Evolutionary conservation across 2,113 vertebrate species (phyloP).

Genomic region (Parus major): DNA sequence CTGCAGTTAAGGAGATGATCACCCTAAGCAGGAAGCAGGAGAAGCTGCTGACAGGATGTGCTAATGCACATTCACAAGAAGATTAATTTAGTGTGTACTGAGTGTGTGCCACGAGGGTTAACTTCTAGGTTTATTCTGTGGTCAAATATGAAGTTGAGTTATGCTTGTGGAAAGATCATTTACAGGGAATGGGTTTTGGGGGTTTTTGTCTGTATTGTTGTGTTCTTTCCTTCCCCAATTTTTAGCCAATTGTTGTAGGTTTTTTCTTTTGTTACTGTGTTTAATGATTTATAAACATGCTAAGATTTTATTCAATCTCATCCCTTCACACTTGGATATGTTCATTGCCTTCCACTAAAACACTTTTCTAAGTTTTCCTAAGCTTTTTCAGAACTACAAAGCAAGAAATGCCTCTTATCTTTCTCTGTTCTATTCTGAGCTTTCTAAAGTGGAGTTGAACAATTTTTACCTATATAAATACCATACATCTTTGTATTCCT

Average conservation of each 20-base stretch:
- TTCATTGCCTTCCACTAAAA: not conserved
- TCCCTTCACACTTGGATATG: not conserved
- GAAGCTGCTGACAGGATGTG: not conserved
- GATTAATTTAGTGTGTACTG: not conserved
- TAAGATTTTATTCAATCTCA: not conserved
- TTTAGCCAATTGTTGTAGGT: not conserved
- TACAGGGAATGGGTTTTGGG: rapidly evolving
- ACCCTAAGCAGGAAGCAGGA: rapidly evolving
- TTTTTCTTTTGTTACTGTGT: not conserved
- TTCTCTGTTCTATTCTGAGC: not conserved
- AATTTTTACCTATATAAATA: not conserved
- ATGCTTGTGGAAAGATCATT: not conserved
- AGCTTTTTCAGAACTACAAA: not conserved
- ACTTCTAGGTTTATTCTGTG: not conserved
- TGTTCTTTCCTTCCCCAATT: not conserved
- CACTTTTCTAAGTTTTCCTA: not conserved
- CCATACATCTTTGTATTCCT: constrained; percentile 19
- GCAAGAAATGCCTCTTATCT: not conserved
- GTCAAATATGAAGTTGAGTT: not conserved
- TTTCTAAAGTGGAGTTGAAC: not conserved
- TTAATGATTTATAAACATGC: not conserved
- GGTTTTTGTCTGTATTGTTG: not conserved
- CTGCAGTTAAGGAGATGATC: not conserved
- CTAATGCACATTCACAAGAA: not conserved
- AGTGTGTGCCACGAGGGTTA: not conserved